Conservation (phyloP, 2,797 vertebrate species). For the Platyrinchus mystaceus region DNA sequence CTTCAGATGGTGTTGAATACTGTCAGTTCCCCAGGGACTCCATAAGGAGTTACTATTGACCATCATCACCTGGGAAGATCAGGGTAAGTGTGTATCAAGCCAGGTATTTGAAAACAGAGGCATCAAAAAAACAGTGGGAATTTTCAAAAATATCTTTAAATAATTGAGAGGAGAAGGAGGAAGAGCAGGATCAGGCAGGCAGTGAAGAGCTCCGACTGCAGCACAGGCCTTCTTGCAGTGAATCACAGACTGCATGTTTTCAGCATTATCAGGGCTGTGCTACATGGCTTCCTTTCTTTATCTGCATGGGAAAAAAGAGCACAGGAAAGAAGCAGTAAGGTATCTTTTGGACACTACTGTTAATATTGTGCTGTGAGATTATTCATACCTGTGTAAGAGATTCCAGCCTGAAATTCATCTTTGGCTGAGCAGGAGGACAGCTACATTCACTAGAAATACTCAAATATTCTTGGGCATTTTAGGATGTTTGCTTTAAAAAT, state of each 20-base stretch:
- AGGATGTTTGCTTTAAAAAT: conserved; percentile 10
- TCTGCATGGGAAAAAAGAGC: neutral
- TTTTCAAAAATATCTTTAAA: neutral
- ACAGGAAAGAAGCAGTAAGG: neutral
- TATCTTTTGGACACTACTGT: neutral
- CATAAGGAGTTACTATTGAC: rapidly evolving
- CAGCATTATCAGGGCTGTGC: neutral
- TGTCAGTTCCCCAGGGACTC: neutral
- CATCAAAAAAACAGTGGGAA: neutral
- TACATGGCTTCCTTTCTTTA: neutral
- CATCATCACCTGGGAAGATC: neutral
- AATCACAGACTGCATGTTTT: rapidly evolving
- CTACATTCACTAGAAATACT: neutral
- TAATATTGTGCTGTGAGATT: neutral
- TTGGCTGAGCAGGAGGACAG: neutral
- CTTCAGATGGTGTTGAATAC: neutral
- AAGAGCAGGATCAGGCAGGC: neutral
- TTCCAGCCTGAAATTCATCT: neutral
- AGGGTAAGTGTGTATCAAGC: neutral
- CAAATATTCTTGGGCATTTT: neutral
- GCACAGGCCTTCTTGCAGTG: rapidly evolving
- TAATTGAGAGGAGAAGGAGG: neutral
- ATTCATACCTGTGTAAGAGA: neutral
- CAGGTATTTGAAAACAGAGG: neutral
- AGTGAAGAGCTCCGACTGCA: neutral